Base-by-base conservation (phyloP, 2,113 vertebrate genomes). In the Lipophrys pholis region DNA sequence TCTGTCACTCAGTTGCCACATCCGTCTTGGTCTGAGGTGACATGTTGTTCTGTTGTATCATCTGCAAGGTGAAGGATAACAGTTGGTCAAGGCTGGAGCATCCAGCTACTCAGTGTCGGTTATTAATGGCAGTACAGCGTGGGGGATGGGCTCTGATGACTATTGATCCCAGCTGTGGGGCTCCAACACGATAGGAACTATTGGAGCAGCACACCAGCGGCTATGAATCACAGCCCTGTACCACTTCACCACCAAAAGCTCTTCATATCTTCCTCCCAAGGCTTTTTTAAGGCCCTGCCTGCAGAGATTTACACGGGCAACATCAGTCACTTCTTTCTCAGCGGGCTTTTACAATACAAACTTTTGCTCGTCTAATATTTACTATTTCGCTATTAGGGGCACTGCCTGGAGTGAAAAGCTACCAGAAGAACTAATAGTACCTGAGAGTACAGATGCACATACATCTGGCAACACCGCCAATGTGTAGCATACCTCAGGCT, bases 101-200 rank as follows among this genome's bases (percentile, higher is more conserved):
- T 68, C 70, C 56, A 76, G 68, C 64, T 48, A 61, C 86, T 85
- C 85, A 66, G 72, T 21, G 74, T 6, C 11, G 69, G 76, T 89
- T 90, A 88, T 87, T 85, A 84, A 89, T 87, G 89, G 86, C 42
- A 7, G 65, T 62, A 71, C 57, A 15, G 86, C 6, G 53, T 64
- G 54, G 65, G 48, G 73, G 81, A 79, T 71, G 82, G 81, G 74
- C 76, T 75, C 70, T 92, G 83, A 89, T 87, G 86, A 85, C 77
- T 89, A 89, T 88, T 71, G 88, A 91, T 90, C 80, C 76, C 12
- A 15, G 57, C 59, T 30, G 39, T 76, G 73, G 66, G 72, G 71
- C 76, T 56, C 60, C 52, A 60, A 57, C 60, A 65, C 12, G 69
- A 71, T 51, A 68, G 77, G 57, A 80, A 68, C 80, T 60, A 48